These are phyloP conservation scores for Agraylea sexmaculata DNA, from an alignment of 1,140 invertebrate species.

Conservation along the genomic window DNA sequence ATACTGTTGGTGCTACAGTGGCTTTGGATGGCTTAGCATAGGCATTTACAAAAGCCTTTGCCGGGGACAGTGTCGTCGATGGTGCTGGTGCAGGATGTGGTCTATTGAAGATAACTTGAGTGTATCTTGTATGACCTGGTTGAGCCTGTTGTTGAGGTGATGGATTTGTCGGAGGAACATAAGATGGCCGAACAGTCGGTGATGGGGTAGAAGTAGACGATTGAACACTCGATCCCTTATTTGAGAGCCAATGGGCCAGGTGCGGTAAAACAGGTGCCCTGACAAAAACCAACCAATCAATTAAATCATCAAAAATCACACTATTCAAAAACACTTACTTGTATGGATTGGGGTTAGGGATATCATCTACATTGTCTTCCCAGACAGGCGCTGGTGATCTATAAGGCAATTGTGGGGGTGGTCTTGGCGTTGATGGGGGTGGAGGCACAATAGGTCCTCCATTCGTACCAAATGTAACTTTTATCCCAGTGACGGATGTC, in stretches of 20 bases:
- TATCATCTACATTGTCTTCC: conserved; percentile 42
- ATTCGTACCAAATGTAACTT: conserved; percentile 41
- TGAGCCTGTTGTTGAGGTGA: too few species aligned
- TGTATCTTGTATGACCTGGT: conserved; percentile 34
- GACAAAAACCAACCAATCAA: conserved; percentile 7
- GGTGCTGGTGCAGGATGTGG: conserved; percentile 20
- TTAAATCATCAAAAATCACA: background rate
- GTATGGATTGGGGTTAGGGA: conserved; percentile 45
- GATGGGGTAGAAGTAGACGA: conserved; percentile 5
- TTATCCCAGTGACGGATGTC: too few species aligned
- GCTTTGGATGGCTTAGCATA: conserved; percentile 26
- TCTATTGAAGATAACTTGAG: conserved; percentile 28
- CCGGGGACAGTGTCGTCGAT: conserved; percentile 26
- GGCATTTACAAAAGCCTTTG: conserved; percentile 28
- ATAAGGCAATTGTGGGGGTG: conserved; percentile 34
- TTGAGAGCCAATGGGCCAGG: conserved; percentile 11
- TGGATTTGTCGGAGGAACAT: too few species aligned
- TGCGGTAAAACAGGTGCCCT: conserved; percentile 15
- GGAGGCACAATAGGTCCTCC: conserved; percentile 44
- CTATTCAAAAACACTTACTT: conserved; percentile 30
- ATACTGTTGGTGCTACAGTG: background rate
- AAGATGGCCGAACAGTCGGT: conserved; percentile 24
- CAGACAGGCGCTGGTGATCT: conserved; percentile 43
- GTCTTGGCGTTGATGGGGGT: conserved; percentile 33
- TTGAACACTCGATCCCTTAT: conserved; percentile 4